Percentiles rank a stretch among this genome's conserved stretches.
Conservation (phyloP, 2,888 invertebrate species). For the Drosophila flavopinicola region DNA sequence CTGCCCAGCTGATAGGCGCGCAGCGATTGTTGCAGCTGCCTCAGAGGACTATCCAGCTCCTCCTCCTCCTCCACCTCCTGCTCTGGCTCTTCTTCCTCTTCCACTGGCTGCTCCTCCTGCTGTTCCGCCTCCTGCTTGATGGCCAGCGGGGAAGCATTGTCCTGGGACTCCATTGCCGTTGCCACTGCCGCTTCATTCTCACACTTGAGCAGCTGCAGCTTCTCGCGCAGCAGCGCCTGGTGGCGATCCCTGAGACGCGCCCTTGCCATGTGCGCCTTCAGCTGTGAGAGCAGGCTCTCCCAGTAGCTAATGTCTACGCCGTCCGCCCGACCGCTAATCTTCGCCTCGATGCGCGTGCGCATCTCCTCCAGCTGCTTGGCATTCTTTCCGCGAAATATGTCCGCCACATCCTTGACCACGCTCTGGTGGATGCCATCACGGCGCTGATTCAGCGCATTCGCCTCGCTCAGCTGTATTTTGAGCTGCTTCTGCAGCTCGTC, state of each 20-base stretch:
- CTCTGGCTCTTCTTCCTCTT: background rate
- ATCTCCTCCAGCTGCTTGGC: slow-evolving; percentile 93
- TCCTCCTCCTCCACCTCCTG: slow-evolving; percentile 67
- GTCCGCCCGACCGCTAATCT: slow-evolving; percentile 92
- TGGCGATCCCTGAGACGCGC: slow-evolving; percentile 96
- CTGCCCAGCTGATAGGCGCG: slow-evolving; percentile 90
- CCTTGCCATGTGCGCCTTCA: slow-evolving; percentile 97
- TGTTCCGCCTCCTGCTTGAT: slow-evolving; percentile 21
- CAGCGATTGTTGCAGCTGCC: slow-evolving; percentile 44
- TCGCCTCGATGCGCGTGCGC: slow-evolving; percentile 93
- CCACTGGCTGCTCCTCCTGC: slow-evolving; percentile 64
- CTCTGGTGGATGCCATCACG: slow-evolving; percentile 92
- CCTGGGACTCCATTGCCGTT: slow-evolving; percentile 21
- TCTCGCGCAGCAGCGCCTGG: slow-evolving; percentile 93
- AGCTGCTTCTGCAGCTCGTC: slow-evolving; percentile 95
- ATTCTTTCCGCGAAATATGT: slow-evolving; percentile 96
- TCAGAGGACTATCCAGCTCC: slow-evolving; percentile 39
- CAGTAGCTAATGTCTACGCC: slow-evolving; percentile 98
- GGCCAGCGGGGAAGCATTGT: background rate
- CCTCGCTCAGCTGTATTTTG: slow-evolving; percentile 88
- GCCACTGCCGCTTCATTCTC: slow-evolving; percentile 87
- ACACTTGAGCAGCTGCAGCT: slow-evolving; percentile 94
- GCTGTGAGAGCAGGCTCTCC: slow-evolving; percentile 97
- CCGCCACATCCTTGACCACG: slow-evolving; percentile 94
- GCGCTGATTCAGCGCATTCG: slow-evolving; percentile 86